Base-by-base conservation (phyloP, 2,113 vertebrate genomes). In the Terrapene triunguis region DNA sequence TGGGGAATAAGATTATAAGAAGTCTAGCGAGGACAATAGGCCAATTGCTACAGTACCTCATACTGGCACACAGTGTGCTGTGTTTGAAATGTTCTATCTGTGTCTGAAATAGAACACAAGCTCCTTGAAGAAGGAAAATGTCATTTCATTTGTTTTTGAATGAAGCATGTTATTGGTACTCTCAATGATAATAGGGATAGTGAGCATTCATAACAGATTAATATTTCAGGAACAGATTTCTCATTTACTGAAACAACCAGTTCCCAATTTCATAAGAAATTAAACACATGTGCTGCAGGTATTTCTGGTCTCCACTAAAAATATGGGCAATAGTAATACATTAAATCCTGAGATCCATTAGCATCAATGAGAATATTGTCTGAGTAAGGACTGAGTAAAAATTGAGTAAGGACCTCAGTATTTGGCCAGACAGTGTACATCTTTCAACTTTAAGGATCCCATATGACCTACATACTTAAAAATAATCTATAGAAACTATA, bases 131-230 rank as follows among this genome's bases (percentile, higher is more conserved):
- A 96, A 93, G 14, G 38, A 1, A 19, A 78, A 29, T 44, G 47
- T 92, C 69, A 82, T 57, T 44, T 89, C 72, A 80, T 88, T 85
- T 84, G 69, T 38, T 89, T 95, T 93, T 84, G 38, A 91, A 89
- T 38, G 72, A 79, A 65, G 14, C 0, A 3, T 24, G 27, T 89
- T 93, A 89, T 42, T 90, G 80, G 84, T 53, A 80, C 35, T 80
- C 19, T 81, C 80, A 62, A 47, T 16, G 90, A 62, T 38, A 82
- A 55, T 84, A 72, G 5, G 4, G 13, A 69, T 53, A 69, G 3
- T 62, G 80, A 62, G 8, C 48, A 57, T 76, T 92, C 48, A 29
- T 32, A 62, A 76, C 27, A n/a, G 35, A 27, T 83, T 94, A 76
- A 85, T 91, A 83, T 85, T 94, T 84, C 87, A 51, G 3, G 9